These are phyloP conservation scores for Lophotriccus pileatus DNA, from an alignment of 2,797 vertebrate genomes.

Conservation along the genomic window DNA sequence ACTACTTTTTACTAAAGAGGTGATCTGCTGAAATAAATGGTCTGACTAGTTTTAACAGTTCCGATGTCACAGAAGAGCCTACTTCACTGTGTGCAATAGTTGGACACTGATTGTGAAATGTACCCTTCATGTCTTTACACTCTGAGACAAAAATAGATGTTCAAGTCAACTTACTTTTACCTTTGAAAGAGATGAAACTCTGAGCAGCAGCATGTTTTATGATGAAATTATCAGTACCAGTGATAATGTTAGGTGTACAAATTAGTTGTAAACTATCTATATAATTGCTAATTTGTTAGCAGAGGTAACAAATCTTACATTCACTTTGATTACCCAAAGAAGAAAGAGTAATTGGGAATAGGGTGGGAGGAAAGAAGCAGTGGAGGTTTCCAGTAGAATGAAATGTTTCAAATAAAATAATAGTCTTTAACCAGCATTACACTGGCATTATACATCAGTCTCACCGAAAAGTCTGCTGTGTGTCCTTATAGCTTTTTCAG, in stretches of 20 bases:
- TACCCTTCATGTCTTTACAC: neutral
- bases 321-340: neutral
- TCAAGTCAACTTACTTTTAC: neutral
- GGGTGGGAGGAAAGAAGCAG: neutral
- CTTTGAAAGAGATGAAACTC: neutral
- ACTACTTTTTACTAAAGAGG: neutral
- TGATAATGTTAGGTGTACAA: neutral
- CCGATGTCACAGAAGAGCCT: neutral
- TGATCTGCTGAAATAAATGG: neutral
- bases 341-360: neutral
- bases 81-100: neutral
- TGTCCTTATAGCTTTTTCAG: neutral
- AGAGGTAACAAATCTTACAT: neutral
- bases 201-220: neutral
- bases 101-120: neutral
- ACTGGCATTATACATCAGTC: neutral
- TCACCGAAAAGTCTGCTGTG: neutral
- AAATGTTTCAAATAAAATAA: neutral
- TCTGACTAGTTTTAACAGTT: neutral
- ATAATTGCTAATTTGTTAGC: neutral
- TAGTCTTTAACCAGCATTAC: neutral
- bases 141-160: neutral
- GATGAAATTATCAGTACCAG: neutral
- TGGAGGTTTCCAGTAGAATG: neutral
- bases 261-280: neutral